Evolutionary conservation across 2,113 vertebrate species (phyloP).

Genomic region (Eurypyga helias): DNA sequence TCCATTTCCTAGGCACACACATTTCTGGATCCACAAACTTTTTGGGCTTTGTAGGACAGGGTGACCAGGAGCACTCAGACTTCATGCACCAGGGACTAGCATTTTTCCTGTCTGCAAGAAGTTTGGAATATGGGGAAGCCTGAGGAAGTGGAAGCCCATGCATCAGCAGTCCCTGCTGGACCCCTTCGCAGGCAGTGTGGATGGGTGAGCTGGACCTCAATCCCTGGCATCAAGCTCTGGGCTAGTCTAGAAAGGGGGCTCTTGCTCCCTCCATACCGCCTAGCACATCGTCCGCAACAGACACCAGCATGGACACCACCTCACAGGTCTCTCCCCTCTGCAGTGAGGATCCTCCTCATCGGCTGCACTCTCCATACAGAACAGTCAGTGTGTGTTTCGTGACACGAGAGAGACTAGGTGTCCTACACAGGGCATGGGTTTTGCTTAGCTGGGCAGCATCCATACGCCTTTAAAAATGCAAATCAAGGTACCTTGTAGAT

Average conservation of each 20-base stretch:
- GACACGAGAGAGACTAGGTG: background rate
- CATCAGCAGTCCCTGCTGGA: background rate
- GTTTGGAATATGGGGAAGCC: background rate
- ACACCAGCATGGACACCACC: fast-evolving
- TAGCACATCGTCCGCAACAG: fast-evolving
- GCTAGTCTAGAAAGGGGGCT: background rate
- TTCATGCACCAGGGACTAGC: background rate
- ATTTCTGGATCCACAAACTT: background rate
- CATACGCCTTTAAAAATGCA: background rate
- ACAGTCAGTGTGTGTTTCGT: background rate
- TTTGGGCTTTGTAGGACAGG: background rate
- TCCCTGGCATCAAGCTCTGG: background rate
- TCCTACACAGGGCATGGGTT: background rate
- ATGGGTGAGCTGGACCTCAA: background rate
- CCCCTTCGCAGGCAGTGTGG: fast-evolving
- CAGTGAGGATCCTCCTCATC: background rate
- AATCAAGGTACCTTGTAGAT: background rate
- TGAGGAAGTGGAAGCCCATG: background rate
- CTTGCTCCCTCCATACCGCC: background rate
- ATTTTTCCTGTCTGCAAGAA: background rate
- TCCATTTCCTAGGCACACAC: background rate
- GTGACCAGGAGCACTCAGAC: background rate
- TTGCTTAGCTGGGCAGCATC: background rate
- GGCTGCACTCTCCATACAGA: background rate
- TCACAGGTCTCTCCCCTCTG: background rate